Percentiles rank a stretch among this genome's conserved stretches.
Conservation (phyloP, 2,888 invertebrate genomes). For the Hipparchia semele region DNA sequence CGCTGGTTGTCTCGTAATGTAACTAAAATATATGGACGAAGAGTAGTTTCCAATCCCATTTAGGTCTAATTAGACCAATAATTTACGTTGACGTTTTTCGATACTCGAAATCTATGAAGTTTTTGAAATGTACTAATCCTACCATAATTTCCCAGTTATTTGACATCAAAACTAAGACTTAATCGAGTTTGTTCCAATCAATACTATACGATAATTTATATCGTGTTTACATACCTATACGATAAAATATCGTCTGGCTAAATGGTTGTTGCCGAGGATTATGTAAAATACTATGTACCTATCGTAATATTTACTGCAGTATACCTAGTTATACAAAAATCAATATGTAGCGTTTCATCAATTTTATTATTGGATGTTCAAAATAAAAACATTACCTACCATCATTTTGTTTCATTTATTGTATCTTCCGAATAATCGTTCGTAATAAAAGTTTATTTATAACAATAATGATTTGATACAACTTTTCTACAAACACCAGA, state of each 20-base stretch:
- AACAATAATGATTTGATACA: no score
- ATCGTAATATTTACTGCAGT: constrained; percentile 40
- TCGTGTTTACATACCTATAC: neutral
- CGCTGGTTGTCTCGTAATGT: neutral
- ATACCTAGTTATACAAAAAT: constrained; percentile 39
- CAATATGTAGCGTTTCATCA: constrained; percentile 48
- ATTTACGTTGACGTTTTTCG: no score
- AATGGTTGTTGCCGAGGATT: constrained; percentile 23
- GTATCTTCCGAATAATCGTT: no score
- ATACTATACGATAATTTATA: constrained; percentile 13
- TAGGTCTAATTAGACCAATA: no score
- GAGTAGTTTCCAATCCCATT: no score
- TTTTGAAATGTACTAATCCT: neutral
- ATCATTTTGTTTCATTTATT: constrained; percentile 26
- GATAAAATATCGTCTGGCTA: constrained; percentile 14
- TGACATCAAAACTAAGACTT: neutral
- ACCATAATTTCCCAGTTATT: neutral
- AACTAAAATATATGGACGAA: no score
- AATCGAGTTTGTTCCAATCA: constrained; percentile 5
- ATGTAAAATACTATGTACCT: constrained; percentile 38
- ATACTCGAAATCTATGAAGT: neutral
- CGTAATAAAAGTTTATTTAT: no score
- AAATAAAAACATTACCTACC: constrained; percentile 48
- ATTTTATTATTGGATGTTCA: constrained; percentile 52
- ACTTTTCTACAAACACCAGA: no score